Evolutionary conservation across 2,888 invertebrate species (phyloP), one percentile per base, ranked within the genome.

Genomic region (Augochlorella aurata): DNA sequence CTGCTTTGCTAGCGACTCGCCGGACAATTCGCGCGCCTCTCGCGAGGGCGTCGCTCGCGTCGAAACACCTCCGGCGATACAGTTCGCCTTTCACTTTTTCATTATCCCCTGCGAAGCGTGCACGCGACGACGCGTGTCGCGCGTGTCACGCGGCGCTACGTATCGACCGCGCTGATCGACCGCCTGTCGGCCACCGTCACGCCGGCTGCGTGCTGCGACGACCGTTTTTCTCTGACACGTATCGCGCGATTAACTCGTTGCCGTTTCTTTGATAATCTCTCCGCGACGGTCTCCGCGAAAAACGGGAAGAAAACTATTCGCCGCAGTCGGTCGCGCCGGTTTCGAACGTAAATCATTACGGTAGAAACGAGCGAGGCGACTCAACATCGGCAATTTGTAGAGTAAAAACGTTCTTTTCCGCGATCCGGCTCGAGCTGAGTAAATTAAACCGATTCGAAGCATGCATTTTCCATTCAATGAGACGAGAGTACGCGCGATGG

Each of bases 1-100:
- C 58, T 14, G 24, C 5, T 2, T 38, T 4, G 21, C n/a, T 58
- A 12, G 24, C 61, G 18, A 16, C 16, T 29, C 61, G 61, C 16
- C 61, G 61, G 0, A 14, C 8, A 16, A 29, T 16, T 61, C 47
- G 47, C 47, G 76, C 66, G 80, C 80, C 85, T 83, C 58, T 73
- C 65, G 80, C 52, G 83, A 74, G 24, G 24, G 24, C 24, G 58
- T 5, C 5, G 38, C 38, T 58, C 58, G 24, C 58, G 14, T 58
- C 14, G 58, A 58, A 58, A 24, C 61, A 61, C 61, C 29, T 16
- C 61, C 29, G 14, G 58, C 58, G 58, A 24, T 24, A 58, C 58
- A 24, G 58, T 24, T 38, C 78, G 49, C 58, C 44, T 66, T 77
- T 74, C 38, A 44, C 69, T 69, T 69, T 74, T 49, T 65, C 24